These are phyloP conservation scores for Synanthedon andrenaeformis DNA, from an alignment of 2,888 invertebrate genomes.

Conservation along the genomic window DNA sequence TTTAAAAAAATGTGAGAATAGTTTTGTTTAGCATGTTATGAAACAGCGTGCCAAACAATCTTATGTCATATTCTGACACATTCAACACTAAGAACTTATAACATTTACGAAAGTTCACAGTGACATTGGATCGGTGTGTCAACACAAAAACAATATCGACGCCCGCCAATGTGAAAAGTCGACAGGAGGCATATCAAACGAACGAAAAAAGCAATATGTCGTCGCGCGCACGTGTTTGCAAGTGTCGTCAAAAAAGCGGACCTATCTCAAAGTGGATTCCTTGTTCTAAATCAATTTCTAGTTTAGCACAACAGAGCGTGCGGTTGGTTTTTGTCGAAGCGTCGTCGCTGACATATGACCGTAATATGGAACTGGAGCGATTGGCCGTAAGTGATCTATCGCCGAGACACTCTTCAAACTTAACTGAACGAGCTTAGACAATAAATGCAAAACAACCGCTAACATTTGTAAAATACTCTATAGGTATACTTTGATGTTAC, in stretches of 20 bases:
- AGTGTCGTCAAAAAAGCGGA: conserved; percentile 42
- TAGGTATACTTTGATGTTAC: too few species aligned
- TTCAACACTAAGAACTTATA: not conserved
- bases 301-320: conserved; percentile 45
- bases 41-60: too few species aligned
- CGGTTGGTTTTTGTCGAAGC: conserved; percentile 37
- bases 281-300: conserved; percentile 43
- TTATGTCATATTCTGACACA: too few species aligned
- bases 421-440: not conserved
- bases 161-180: conserved; percentile 41
- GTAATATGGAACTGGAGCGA: conserved; percentile 35
- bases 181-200: conserved; percentile 37
- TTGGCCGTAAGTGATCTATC: conserved; percentile 24
- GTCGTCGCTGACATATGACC: conserved; percentile 30
- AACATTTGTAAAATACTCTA: too few species aligned
- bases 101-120: not conserved
- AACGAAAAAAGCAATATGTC: conserved; percentile 59
- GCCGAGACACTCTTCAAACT: conserved; percentile 16
- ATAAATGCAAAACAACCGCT: conserved; percentile 1
- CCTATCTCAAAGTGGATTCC: conserved; percentile 33
- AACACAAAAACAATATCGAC: conserved; percentile 41
- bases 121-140: not conserved
- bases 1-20: too few species aligned
- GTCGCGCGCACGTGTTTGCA: conserved; percentile 43
- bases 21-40: too few species aligned